phyloP scores from a whole-genome alignment of 2,113 vertebrate species.

The mouse (Mus musculus) region GRCm39 chr6:51575501-51576000 shows the following conservation, averaged over 20 bases:
- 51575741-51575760: too few relatives aligned
- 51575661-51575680: background rate
- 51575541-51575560: background rate
- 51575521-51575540: slow-evolving; percentile 13
- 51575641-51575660: background rate
- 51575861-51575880: too few relatives aligned
- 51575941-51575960: background rate
- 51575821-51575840: background rate
- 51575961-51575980: background rate
- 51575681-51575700: background rate
- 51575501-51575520: background rate
- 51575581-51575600: background rate
- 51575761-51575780: background rate
- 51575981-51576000: background rate
- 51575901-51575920: too few relatives aligned
- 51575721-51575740: background rate
- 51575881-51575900: background rate
- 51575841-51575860: background rate
- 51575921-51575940: background rate
- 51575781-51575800: background rate
- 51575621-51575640: background rate
- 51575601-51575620: background rate
- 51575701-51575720: background rate
- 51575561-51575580: background rate
- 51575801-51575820: background rate